Evolutionary conservation across 1,140 invertebrate genomes (phyloP), one percentile per base, ranked within the genome.

Genomic region (Ooceraea biroi): DNA sequence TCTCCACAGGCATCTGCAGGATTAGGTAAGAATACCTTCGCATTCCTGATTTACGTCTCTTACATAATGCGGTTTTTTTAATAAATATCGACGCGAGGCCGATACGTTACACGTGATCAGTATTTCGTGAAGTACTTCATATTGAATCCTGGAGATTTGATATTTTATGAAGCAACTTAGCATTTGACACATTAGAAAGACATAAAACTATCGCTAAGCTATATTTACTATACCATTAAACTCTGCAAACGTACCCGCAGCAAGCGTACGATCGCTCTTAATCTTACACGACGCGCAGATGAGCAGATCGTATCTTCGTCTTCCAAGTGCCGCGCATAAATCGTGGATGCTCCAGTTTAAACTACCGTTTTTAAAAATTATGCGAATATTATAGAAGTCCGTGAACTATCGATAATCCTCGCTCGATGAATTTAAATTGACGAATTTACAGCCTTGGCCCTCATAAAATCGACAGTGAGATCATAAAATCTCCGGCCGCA

Each of bases 371-470:
- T 36, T 36, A 36, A 7, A 36, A 74, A 74, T 41, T 69, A 52
- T 25, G 50, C n/a, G 41, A 71, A 22, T 71, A 80, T 71, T 44
- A 25, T 44, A 44, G 41, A 22, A 80, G 12, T 50, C 10, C 22
- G 36, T 65, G 25, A 66, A 69, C 74, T 80, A 69, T 48, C 22
- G 36, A n/a, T 68, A 63, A 63, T 60, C 25, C 66, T 30, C 36
- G 46, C 36, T 58, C 76, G 48, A 82, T 82, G 76, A 85, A 82
- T 82, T 85, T 82, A 80, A 80, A 68, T 77, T 60, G 63, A 68
- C 48, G 63, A 84, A 85, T 82, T 84, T 82, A 84, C 36, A 61
- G 52, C 19, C 44, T 41, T 41, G 46, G 25, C 19, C 50, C 74
- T 44, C 48, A 44, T 69, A 69, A 80, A 80, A n/a, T n/a, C 30